Conservation (phyloP, 2,888 invertebrate genomes). For the Schizaphis graminum region DNA sequence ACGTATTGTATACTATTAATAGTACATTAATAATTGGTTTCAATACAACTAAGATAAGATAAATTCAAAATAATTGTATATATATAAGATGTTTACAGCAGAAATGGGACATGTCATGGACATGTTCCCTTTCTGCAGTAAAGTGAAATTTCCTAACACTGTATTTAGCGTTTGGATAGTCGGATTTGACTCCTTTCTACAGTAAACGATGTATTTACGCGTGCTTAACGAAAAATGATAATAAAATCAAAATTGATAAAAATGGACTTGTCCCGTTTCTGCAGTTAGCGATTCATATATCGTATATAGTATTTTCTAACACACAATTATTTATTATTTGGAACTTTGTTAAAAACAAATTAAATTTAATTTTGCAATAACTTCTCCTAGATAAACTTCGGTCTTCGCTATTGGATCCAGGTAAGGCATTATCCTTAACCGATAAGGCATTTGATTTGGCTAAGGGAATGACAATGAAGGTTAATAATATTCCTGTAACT, state of each 20-base stretch:
- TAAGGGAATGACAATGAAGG: constrained; percentile 70
- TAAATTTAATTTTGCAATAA: not conserved
- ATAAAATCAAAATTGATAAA: no score
- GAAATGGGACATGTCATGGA: constrained; percentile 15
- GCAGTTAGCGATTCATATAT: no score
- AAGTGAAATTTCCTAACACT: constrained; percentile 14
- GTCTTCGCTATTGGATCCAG: constrained; percentile 54
- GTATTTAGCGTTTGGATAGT: not conserved
- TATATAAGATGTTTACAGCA: constrained; percentile 21
- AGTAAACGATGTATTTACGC: not conserved
- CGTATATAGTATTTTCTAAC: no score
- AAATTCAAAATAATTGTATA: constrained; percentile 11
- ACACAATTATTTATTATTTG: no score
- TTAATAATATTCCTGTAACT: constrained; percentile 8
- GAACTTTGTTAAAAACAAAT: not conserved
- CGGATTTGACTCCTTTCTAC: not conserved
- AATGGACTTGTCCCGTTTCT: no score
- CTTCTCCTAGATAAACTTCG: constrained; percentile 35
- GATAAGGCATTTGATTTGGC: constrained; percentile 68
- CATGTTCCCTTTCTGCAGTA: constrained; percentile 25
- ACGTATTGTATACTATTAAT: constrained; percentile 30
- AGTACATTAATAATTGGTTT: no score
- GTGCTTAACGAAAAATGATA: no score
- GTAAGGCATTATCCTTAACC: constrained; percentile 56
- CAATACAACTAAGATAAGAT: constrained; percentile 44